Evolutionary conservation across 1,140 invertebrate genomes (phyloP), one percentile per base, ranked within the genome.

Genomic region (Scaptomyza hsui): DNA sequence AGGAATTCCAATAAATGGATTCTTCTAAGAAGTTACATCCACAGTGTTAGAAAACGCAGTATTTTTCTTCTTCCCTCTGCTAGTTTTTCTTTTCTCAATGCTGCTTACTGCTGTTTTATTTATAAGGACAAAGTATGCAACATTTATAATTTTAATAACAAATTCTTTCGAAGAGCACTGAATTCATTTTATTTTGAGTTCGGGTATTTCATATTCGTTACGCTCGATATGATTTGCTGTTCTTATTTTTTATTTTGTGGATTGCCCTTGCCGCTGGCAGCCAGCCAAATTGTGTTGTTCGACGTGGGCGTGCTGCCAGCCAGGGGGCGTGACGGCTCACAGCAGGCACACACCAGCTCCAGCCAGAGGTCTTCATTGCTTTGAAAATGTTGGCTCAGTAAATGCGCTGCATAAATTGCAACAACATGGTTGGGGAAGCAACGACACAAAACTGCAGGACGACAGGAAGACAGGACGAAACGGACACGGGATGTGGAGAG

Each of bases 241-340:
- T 42, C n/a, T 44, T 72, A 21, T 29, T 44, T 70, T 69, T 62
- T 64, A 63, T 64, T 59, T 42, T 61, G 35, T 15, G 13, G 18
- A 13, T 29, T 49, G 35, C 37, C 45, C 37, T 51, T 51, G 63
- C 53, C 56, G 9, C 35, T 85, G 80, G 80, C 80, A 67, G 60
- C 24, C 72, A 73, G 80, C 80, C 80, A 85, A 85, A 85, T 76
- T 76, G 75, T 69, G 72, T 59, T 75, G 81, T 72, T 72, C 39
- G 49, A 42, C 19, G 48, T 60, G 72, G 78, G 78, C 69, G 78
- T 37, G 69, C 37, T 26, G 53, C 19, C 39, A 32, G 45, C 12
- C 26, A 29, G 18, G 21, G 42, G 59, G 45, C 61, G 60, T 63
- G 67, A 32, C 44, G 35, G 67, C 59, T 63, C 9, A 16, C 42